These are phyloP conservation scores for Amaurobius ferox DNA, from an alignment of 2,888 invertebrate genomes.

Conservation along the genomic window DNA sequence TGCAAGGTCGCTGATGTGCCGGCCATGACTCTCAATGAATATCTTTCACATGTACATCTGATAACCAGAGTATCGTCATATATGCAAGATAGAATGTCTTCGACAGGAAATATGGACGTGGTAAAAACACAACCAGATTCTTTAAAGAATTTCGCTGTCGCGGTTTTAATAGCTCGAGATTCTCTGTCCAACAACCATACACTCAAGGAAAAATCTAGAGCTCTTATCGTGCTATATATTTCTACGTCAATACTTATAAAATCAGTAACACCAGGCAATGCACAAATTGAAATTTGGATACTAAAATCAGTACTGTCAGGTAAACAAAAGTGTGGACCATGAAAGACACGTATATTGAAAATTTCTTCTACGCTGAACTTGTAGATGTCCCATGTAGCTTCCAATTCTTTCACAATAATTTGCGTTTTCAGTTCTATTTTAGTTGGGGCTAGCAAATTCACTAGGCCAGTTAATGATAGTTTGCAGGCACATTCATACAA, in stretches of 20 bases:
- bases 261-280: background rate
- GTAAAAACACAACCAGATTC: background rate
- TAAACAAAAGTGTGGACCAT: background rate
- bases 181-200: background rate
- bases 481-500: background rate
- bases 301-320: background rate
- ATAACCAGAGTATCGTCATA: background rate
- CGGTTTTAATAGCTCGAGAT: background rate
- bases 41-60: background rate
- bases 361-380: background rate
- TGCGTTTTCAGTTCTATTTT: background rate
- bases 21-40: background rate
- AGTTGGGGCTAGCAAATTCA: background rate
- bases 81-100: background rate
- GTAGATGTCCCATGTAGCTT: background rate
- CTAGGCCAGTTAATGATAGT: background rate
- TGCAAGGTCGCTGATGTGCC: background rate
- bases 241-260: background rate
- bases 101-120: background rate
- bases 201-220: background rate
- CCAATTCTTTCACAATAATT: background rate
- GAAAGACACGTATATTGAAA: background rate
- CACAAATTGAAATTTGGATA: background rate
- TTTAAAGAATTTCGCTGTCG: background rate
- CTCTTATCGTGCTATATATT: background rate